These are phyloP conservation scores for Athrips mouffetella DNA, from an alignment of 2,888 invertebrate species.

Conservation along the genomic window DNA sequence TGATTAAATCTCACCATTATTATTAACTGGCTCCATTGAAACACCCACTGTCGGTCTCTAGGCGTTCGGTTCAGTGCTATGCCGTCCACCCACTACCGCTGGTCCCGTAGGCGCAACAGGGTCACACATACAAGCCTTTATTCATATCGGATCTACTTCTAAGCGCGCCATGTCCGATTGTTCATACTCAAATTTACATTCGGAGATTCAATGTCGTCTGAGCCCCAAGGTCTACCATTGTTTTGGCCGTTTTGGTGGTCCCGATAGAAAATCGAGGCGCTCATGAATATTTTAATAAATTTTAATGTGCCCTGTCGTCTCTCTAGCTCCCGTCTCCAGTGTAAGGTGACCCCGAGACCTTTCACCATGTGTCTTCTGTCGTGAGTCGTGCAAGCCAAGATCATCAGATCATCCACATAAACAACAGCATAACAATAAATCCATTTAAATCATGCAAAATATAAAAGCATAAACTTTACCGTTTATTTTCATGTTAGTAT, in stretches of 20 bases:
- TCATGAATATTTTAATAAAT: slow-evolving; percentile 59
- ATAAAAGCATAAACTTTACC: slow-evolving; percentile 57
- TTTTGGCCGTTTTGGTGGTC: slow-evolving; percentile 70
- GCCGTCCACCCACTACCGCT: slow-evolving; percentile 76
- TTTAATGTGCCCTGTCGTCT: no score
- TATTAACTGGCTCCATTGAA: slow-evolving; percentile 77
- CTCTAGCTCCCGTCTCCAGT: slow-evolving; percentile 32
- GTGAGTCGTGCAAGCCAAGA: slow-evolving; percentile 74
- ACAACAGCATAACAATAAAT: slow-evolving; percentile 52
- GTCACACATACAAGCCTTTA: slow-evolving; percentile 70
- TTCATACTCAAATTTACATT: slow-evolving; percentile 71
- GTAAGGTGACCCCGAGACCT: slow-evolving; percentile 26
- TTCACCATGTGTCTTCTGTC: slow-evolving; percentile 39
- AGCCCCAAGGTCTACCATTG: slow-evolving; percentile 69
- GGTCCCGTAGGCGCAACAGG: slow-evolving; percentile 77
- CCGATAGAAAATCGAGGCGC: slow-evolving; percentile 51
- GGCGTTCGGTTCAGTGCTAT: slow-evolving; percentile 71
- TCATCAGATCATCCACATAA: slow-evolving; percentile 59
- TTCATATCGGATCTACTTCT: slow-evolving; percentile 60
- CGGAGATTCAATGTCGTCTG: slow-evolving; percentile 67
- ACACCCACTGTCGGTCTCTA: slow-evolving; percentile 74
- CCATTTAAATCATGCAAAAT: slow-evolving; percentile 41
- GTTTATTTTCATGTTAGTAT: slow-evolving; percentile 76
- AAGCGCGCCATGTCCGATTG: slow-evolving; percentile 68
- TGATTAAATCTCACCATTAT: slow-evolving; percentile 79